These are phyloP conservation scores for Eurytoma adleriae DNA, from an alignment of 2,888 invertebrate genomes.

Conservation along the genomic window DNA sequence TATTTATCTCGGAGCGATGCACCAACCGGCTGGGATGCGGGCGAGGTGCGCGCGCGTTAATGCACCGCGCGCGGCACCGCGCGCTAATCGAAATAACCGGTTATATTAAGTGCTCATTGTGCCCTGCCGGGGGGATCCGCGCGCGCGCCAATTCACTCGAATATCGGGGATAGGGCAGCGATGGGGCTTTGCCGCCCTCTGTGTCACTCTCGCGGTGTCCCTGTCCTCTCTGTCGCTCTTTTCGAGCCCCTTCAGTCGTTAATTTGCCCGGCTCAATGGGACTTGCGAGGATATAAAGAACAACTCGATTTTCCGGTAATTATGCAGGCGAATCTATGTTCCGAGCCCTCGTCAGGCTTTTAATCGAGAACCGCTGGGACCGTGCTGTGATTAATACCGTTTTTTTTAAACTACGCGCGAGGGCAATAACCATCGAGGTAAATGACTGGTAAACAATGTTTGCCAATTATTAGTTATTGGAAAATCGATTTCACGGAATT, in stretches of 20 bases:
- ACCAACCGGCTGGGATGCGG: background rate
- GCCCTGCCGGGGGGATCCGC: background rate
- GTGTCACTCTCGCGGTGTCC: background rate
- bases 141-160: conserved; percentile 3
- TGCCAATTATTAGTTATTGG: too few relatives aligned
- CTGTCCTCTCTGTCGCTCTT: conserved; percentile 5
- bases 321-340: conserved; percentile 21
- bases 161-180: background rate
- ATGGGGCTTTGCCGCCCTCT: background rate
- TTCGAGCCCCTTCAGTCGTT: conserved; percentile 7
- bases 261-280: conserved; percentile 35
- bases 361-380: background rate
- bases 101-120: conserved; percentile 41
- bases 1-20: conserved; percentile 37
- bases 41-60: conserved; percentile 16
- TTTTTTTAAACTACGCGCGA: background rate
- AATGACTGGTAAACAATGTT: too few relatives aligned
- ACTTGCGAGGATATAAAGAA: conserved; percentile 36
- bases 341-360: background rate
- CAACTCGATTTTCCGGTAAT: conserved; percentile 44
- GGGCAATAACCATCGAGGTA: too few relatives aligned
- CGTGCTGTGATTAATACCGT: background rate
- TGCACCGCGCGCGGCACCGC: conserved; percentile 20
- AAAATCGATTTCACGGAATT: too few relatives aligned
- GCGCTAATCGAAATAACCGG: conserved; percentile 49